phyloP scores from a whole-genome alignment of 2,113 vertebrate species.

The Chelonoidis abingdonii region DNA sequence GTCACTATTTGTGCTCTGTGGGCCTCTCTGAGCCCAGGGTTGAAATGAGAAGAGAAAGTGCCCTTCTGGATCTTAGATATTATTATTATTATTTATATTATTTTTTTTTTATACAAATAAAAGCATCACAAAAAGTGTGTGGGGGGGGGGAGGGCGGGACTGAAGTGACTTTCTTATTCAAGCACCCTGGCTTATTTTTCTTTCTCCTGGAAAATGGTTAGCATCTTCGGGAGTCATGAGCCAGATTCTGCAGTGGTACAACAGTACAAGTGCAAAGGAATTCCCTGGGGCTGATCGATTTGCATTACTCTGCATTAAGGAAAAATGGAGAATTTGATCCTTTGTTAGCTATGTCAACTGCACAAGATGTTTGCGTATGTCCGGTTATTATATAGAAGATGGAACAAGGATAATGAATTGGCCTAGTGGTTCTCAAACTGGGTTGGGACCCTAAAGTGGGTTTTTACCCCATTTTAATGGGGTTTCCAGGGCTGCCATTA shows the following conservation, averaged over 20 bases:
- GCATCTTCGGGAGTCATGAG: not conserved
- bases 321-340: not conserved
- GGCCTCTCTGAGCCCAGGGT: not conserved
- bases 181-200: not conserved
- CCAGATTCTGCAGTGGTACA: not conserved
- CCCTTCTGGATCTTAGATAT: not conserved
- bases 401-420: not conserved
- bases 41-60: not conserved
- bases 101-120: too few relatives aligned
- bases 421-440: too few relatives aligned
- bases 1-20: not conserved
- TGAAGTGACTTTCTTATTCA: not conserved
- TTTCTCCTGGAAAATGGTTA: not conserved
- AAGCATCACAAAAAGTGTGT: not conserved
- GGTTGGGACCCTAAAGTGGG: too few relatives aligned
- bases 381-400: too few relatives aligned
- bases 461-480: too few relatives aligned
- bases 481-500: too few relatives aligned
- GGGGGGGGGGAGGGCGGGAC: accelerated
- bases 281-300: accelerated
- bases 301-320: accelerated
- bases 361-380: not conserved
- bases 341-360: not conserved
- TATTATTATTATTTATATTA: not conserved
- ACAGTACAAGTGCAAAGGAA: not conserved